A percentile compares a stretch with the other conserved stretches of the same genome.
These are phyloP conservation scores for Chrysomela aeneicollis DNA, from an alignment of 2,888 invertebrate species.

Conservation along the genomic window DNA sequence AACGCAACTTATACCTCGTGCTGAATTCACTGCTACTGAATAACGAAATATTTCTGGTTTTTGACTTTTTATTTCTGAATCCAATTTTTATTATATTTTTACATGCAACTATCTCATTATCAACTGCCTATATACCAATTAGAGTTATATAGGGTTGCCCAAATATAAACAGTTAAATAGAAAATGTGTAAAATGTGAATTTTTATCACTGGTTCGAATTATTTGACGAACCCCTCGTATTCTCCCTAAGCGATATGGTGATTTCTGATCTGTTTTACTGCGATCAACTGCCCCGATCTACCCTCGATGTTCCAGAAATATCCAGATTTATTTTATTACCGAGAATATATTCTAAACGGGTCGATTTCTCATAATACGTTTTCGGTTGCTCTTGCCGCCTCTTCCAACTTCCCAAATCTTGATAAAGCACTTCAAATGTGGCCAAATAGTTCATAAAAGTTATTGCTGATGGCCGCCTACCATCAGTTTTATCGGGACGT, in stretches of 20 bases:
- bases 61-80: too few relatives aligned
- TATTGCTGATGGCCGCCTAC: constrained; percentile 17
- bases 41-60: too few relatives aligned
- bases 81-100: too few relatives aligned
- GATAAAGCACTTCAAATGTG: constrained; percentile 20
- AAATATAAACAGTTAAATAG: too few relatives aligned
- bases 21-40: too few relatives aligned
- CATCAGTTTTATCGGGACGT: not conserved
- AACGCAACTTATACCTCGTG: too few relatives aligned
- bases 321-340: constrained; percentile 27
- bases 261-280: not conserved
- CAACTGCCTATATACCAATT: too few relatives aligned
- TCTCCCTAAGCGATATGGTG: constrained; percentile 9
- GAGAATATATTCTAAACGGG: constrained; percentile 17
- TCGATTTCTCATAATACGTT: constrained; percentile 21
- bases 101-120: too few relatives aligned
- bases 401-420: constrained; percentile 7
- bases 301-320: not conserved
- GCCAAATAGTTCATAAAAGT: constrained; percentile 11
- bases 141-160: too few relatives aligned
- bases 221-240: not conserved
- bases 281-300: not conserved
- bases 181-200: too few relatives aligned
- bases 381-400: constrained; percentile 17
- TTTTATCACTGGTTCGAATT: too few relatives aligned